Conservation (phyloP, 2,113 vertebrate species). For the Bettongia penicillata region DNA sequence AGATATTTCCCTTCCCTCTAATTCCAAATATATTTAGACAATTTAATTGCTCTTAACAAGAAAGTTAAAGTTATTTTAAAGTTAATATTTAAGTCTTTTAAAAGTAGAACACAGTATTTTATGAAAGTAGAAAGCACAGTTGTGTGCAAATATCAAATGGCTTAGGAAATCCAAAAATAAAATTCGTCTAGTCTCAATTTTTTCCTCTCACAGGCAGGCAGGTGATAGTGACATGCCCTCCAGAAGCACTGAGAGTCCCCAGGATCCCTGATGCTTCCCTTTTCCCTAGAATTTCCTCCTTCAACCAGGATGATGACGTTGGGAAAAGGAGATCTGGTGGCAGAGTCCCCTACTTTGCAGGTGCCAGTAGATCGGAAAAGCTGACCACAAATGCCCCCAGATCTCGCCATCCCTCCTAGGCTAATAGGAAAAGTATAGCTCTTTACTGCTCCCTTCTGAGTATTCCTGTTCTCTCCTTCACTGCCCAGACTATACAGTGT, state of each 20-base stretch:
- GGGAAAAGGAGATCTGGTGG: neutral
- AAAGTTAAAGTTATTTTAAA: constrained; percentile 14
- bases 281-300: neutral
- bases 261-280: neutral
- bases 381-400: neutral
- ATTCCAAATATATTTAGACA: neutral
- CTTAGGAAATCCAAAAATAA: constrained; percentile 3
- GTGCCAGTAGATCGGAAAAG: neutral
- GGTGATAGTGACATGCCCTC: neutral
- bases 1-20: neutral
- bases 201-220: neutral
- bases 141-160: neutral
- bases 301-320: neutral
- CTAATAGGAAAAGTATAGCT: neutral
- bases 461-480: neutral
- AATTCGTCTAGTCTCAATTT: neutral
- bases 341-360: neutral
- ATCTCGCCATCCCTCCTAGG: neutral
- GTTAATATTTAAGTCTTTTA: neutral
- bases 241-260: neutral
- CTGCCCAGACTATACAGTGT: neutral
- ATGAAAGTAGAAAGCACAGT: neutral
- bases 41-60: neutral
- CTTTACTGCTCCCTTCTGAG: neutral
- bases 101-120: neutral